These are phyloP conservation scores for Drosophila meridionalis DNA, from an alignment of 2,888 invertebrate species.

Conservation along the genomic window DNA sequence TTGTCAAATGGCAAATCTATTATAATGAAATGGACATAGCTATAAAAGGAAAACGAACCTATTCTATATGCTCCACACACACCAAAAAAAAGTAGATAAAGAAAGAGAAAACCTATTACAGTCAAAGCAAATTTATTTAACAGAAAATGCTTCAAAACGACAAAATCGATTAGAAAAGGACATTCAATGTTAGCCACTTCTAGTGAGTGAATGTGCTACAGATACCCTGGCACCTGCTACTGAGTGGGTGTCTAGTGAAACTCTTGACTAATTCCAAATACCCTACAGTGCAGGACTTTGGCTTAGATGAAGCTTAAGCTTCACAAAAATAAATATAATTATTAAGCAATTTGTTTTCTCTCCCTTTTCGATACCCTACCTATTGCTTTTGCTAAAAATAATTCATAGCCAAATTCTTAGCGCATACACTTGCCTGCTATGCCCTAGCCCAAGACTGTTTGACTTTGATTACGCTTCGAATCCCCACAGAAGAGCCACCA, in stretches of 20 bases:
- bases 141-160: constrained; percentile 16
- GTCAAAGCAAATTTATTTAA: constrained; percentile 11
- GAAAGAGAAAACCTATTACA: constrained; percentile 1
- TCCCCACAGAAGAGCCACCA: constrained; percentile 53
- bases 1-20: constrained; percentile 9
- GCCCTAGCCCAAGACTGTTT: constrained; percentile 23
- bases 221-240: constrained; percentile 7
- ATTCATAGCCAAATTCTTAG: background rate
- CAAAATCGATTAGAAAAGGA: constrained; percentile 17
- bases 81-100: background rate
- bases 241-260: background rate
- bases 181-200: background rate
- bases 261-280: background rate
- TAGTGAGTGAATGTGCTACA: background rate
- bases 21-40: constrained; percentile 12
- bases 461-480: constrained; percentile 45
- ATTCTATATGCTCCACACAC: constrained; percentile 1
- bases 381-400: background rate
- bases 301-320: fast-evolving
- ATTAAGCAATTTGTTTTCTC: background rate
- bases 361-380: constrained; percentile 5
- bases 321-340: background rate
- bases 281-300: background rate
- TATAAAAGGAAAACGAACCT: background rate
- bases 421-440: background rate